Evolutionary conservation across 2,888 invertebrate species (phyloP).

Genomic region (Ochropacha duplaris): DNA sequence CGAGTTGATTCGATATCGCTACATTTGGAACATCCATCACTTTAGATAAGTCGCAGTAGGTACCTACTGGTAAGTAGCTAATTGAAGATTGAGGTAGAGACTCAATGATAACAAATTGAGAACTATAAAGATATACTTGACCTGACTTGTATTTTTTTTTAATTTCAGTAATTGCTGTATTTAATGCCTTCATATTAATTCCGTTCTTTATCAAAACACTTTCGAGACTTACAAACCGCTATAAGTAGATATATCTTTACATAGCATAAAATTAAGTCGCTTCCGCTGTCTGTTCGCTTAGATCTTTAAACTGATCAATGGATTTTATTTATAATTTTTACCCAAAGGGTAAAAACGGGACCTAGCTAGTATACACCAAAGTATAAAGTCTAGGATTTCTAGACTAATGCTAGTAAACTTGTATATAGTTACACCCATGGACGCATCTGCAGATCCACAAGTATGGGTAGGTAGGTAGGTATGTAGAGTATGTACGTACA

Average conservation of each 20-base stretch:
- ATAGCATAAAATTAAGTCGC: too few species aligned
- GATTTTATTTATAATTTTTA: too few species aligned
- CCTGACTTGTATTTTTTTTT: too few species aligned
- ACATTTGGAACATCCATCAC: constrained; percentile 22
- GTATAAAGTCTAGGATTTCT: not conserved
- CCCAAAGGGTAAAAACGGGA: too few species aligned
- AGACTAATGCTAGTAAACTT: not conserved
- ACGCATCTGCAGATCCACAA: not conserved
- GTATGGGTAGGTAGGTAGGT: not conserved
- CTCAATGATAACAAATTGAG: not conserved
- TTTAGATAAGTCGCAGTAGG: constrained; percentile 24
- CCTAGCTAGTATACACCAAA: too few species aligned
- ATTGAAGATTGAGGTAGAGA: constrained; percentile 21
- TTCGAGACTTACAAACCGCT: too few species aligned
- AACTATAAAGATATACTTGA: not conserved
- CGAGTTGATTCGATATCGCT: not conserved
- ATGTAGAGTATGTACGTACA: not conserved
- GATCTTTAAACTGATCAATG: too few species aligned
- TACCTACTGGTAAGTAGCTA: not conserved
- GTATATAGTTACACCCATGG: not conserved
- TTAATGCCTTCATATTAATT: too few species aligned
- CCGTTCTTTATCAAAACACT: too few species aligned
- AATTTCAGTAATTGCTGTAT: too few species aligned
- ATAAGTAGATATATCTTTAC: too few species aligned
- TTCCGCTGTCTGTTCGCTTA: too few species aligned